Evolutionary conservation across 2,797 vertebrate genomes (phyloP).

Genomic region (Monodelphis domestica): DNA sequence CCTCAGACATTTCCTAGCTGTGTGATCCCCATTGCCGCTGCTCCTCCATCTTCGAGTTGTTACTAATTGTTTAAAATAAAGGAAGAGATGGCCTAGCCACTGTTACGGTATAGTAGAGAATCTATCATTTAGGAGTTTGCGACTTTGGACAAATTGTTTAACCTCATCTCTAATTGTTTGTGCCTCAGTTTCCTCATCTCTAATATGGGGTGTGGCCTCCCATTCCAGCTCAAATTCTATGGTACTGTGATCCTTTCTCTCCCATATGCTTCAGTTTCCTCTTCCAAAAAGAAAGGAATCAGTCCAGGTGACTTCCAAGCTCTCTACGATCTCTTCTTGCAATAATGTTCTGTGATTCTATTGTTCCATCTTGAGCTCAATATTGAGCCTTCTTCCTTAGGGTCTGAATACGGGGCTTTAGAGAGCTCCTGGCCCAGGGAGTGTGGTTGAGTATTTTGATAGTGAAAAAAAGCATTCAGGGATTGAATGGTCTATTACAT

Average conservation of each 20-base stretch:
- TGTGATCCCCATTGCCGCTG: no score
- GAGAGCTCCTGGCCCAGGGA: not conserved
- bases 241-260: not conserved
- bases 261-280: not conserved
- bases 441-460: not conserved
- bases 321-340: not conserved
- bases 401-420: conserved; percentile 11
- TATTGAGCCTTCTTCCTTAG: not conserved
- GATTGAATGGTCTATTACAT: not conserved
- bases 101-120: not conserved
- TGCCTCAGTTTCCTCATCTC: not conserved
- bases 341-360: not conserved
- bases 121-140: not conserved
- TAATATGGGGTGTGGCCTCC: not conserved
- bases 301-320: not conserved
- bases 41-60: no score
- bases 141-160: not conserved
- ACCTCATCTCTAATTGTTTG: no score
- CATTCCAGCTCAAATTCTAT: not conserved
- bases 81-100: not conserved
- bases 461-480: not conserved
- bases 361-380: not conserved
- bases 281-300: not conserved
- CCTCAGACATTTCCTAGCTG: no score
- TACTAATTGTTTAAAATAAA: no score